Evolutionary conservation across 2,113 vertebrate species (phyloP).

Genomic region (Indri indri): DNA sequence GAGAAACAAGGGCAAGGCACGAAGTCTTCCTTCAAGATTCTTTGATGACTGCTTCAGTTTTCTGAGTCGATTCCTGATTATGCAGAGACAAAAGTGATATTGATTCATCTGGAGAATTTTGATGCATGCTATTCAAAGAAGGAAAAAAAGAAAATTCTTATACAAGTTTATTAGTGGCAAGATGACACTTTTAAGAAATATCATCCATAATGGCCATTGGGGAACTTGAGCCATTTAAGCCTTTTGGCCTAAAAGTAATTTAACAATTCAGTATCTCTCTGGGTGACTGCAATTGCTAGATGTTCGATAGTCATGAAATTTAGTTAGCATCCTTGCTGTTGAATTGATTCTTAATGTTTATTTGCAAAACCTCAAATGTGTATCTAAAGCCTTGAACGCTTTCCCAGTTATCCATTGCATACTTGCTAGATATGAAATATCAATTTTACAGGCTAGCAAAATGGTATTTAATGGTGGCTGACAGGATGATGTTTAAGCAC

Average conservation of each 20-base stretch:
- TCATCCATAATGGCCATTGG: neutral
- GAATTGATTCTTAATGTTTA: slow-evolving; percentile 68
- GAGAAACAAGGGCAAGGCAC: neutral
- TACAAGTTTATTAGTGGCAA: slow-evolving; percentile 39
- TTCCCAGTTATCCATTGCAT: slow-evolving; percentile 59
- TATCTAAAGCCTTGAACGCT: slow-evolving; percentile 51
- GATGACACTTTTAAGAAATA: slow-evolving; percentile 46
- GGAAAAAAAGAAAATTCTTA: slow-evolving; percentile 3
- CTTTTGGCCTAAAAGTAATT: neutral
- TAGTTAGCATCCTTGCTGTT: slow-evolving; percentile 47
- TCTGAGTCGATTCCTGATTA: neutral
- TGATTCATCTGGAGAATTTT: slow-evolving; percentile 51
- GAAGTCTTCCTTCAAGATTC: neutral
- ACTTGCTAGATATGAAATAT: slow-evolving; percentile 32
- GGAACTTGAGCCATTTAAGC: neutral
- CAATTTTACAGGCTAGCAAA: slow-evolving; percentile 58
- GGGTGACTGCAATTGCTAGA: neutral
- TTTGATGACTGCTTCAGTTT: slow-evolving; percentile 21
- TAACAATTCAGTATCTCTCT: neutral
- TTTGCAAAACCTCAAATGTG: slow-evolving; percentile 65
- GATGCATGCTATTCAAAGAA: slow-evolving; percentile 30
- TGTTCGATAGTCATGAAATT: neutral
- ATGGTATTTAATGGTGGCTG: slow-evolving; percentile 69
- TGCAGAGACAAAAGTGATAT: neutral
- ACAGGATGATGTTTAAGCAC: slow-evolving; percentile 56